These are phyloP conservation scores for Potamilus streckersoni DNA, from an alignment of 1,140 invertebrate species.

Conservation along the genomic window DNA sequence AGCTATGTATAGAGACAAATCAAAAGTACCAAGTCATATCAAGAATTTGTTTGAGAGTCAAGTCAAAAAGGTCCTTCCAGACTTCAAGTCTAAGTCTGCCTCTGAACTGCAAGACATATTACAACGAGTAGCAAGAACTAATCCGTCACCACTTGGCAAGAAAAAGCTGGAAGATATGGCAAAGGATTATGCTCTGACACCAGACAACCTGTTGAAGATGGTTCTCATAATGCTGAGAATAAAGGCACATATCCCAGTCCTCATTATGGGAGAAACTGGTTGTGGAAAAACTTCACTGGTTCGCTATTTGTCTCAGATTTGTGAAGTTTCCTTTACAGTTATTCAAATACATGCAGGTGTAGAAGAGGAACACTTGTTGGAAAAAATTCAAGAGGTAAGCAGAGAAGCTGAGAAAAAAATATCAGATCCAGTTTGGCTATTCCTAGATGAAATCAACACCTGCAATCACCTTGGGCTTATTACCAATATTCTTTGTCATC, in stretches of 20 bases:
- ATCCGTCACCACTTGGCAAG: background rate
- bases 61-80: conserved; percentile 20
- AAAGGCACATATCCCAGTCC: conserved; percentile 47
- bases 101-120: conserved; percentile 25
- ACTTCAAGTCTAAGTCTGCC: conserved; percentile 20
- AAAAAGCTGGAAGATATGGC: conserved; percentile 5
- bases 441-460: conserved; percentile 42
- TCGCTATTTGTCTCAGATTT: conserved; percentile 37
- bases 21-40: conserved; percentile 21
- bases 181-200: conserved; percentile 37
- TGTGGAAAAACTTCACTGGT: conserved; percentile 58
- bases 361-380: background rate
- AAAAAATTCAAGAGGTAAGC: conserved; percentile 11
- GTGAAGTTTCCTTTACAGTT: conserved; percentile 21
- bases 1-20: conserved; percentile 30
- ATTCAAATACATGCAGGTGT: conserved; percentile 39
- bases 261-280: conserved; percentile 61
- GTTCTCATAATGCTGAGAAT: conserved; percentile 40
- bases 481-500: conserved; percentile 33
- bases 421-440: conserved; percentile 20
- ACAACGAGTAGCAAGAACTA: conserved; percentile 28
- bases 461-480: conserved; percentile 31
- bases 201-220: conserved; percentile 51
- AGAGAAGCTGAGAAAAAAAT: background rate
- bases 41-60: conserved; percentile 32